Conservation (phyloP, 1,140 invertebrate species). For the Neuroterus valhalla region DNA sequence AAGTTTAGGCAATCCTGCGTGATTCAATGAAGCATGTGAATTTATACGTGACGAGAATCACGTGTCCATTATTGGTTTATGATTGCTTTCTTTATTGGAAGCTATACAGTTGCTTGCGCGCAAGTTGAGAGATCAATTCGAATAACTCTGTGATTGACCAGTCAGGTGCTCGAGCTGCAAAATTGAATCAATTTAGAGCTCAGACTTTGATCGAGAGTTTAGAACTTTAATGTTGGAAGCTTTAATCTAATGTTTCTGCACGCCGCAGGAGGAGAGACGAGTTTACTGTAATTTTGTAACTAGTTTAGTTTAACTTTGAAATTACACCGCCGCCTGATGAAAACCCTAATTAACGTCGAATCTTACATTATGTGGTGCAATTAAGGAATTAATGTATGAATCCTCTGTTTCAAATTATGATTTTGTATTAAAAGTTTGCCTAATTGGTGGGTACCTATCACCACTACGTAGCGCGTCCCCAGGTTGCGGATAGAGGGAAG, state of each 20-base stretch:
- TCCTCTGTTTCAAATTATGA: neutral
- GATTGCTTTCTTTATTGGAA: neutral
- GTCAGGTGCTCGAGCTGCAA: neutral
- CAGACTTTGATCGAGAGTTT: slow-evolving; percentile 19
- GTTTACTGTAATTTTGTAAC: slow-evolving; percentile 28
- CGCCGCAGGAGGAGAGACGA: slow-evolving; percentile 11
- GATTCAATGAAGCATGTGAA: neutral
- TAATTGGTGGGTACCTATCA: no score
- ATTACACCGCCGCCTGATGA: slow-evolving; percentile 10
- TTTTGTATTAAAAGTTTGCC: neutral
- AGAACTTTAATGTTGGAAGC: slow-evolving; percentile 26
- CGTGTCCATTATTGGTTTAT: neutral
- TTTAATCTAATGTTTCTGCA: slow-evolving; percentile 23
- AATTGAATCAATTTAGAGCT: slow-evolving; percentile 10
- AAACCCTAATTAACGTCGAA: slow-evolving; percentile 24
- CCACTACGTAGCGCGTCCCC: no score
- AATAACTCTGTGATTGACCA: slow-evolving; percentile 7
- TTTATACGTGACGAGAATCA: slow-evolving; percentile 6
- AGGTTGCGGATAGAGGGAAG: no score
- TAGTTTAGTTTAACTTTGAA: slow-evolving; percentile 24
- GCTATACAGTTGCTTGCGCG: neutral
- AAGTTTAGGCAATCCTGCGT: slow-evolving; percentile 12
- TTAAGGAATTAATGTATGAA: slow-evolving; percentile 8
- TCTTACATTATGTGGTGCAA: slow-evolving; percentile 10
- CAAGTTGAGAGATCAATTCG: neutral